These are phyloP conservation scores for Phenacoccus solenopsis DNA, from an alignment of 1,140 invertebrate species.

Conservation along the genomic window DNA sequence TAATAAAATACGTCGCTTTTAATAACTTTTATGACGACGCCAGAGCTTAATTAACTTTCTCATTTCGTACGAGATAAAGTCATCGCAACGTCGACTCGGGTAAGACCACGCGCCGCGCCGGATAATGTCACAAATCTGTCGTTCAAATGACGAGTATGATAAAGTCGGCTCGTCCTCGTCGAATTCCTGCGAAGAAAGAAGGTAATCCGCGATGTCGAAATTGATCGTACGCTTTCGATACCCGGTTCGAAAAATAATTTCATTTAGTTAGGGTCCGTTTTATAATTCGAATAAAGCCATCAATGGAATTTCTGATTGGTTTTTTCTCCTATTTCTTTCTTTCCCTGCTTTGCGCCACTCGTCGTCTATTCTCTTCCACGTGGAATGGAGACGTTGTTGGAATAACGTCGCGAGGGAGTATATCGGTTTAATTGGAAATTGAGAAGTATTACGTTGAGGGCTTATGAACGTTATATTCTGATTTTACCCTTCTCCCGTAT, in stretches of 20 bases:
- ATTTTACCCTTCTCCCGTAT: too few species aligned
- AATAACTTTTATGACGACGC: conserved; percentile 14
- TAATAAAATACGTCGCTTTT: conserved; percentile 31
- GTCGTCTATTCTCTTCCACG: neutral
- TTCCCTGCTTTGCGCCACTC: too few species aligned
- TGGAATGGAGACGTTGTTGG: neutral
- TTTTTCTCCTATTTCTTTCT: neutral
- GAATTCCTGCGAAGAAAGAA: too few species aligned
- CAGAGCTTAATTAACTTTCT: conserved; percentile 14
- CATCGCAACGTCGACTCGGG: neutral
- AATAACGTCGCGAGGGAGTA: neutral
- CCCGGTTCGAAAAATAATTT: neutral
- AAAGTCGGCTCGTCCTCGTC: neutral
- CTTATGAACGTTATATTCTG: neutral
- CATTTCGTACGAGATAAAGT: neutral
- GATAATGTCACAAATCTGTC: neutral
- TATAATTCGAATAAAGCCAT: neutral
- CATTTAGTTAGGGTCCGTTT: conserved; percentile 1
- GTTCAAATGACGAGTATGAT: neutral
- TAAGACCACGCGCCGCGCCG: neutral
- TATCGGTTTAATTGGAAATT: neutral
- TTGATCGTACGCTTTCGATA: neutral
- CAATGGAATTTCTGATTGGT: neutral
- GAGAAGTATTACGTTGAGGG: conserved; percentile 1
- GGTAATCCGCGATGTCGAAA: neutral